Evolutionary conservation across 2,797 vertebrate species (phyloP).

Genomic region (Sebastes nivosus): DNA sequence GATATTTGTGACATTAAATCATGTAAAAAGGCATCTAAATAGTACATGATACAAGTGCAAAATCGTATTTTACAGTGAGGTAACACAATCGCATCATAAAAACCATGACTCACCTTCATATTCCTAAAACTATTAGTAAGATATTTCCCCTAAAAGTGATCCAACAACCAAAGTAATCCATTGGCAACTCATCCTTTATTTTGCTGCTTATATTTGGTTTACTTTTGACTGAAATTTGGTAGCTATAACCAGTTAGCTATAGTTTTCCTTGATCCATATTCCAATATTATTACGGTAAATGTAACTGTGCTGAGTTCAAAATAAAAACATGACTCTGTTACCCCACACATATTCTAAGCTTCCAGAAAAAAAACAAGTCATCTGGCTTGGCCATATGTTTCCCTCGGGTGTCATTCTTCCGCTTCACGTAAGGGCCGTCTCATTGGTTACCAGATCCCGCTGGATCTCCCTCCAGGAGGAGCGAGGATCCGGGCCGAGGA

Average conservation of each 20-base stretch:
- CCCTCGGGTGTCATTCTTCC: conserved; percentile 39
- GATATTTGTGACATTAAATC: conserved; percentile 63
- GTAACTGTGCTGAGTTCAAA: conserved; percentile 53
- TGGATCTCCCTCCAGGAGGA: conserved; percentile 94
- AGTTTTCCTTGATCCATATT: conserved; percentile 19
- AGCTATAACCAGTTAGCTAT: conserved; percentile 23
- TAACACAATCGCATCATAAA: conserved; percentile 71
- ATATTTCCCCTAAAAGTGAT: conserved; percentile 45
- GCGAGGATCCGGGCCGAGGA: conserved; percentile 94
- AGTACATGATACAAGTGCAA: conserved; percentile 81
- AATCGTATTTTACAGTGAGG: conserved; percentile 76
- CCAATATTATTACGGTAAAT: conserved; percentile 36
- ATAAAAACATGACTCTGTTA: conserved; percentile 52
- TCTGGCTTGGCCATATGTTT: conserved; percentile 50
- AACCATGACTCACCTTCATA: conserved; percentile 50
- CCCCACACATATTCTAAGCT: conserved; percentile 45
- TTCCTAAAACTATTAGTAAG: conserved; percentile 57
- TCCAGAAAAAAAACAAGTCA: conserved; percentile 61
- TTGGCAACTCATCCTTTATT: conserved; percentile 10
- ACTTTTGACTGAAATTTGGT: conserved; percentile 38
- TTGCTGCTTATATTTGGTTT: conserved; percentile 54
- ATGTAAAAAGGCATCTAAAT: conserved; percentile 78
- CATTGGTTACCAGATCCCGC: conserved; percentile 91
- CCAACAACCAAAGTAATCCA: conserved; percentile 39
- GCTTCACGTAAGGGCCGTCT: conserved; percentile 31